phyloP scores from a whole-genome alignment of 2,113 vertebrate species.

The Erythrolamprus reginae region DNA sequence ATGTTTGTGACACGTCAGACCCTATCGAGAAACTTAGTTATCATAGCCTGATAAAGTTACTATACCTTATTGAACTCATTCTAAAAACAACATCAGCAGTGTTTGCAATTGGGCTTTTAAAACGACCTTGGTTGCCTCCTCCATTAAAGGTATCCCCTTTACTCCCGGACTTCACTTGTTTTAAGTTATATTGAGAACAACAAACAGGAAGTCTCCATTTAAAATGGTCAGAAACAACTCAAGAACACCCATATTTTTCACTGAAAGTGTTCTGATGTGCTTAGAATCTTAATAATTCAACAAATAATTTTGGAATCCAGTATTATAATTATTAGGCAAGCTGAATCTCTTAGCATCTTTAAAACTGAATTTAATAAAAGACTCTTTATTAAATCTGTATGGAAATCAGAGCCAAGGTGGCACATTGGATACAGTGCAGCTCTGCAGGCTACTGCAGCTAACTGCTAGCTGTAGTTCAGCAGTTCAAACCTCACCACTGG shows the following conservation, averaged over 20 bases:
- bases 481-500: too few relatives aligned
- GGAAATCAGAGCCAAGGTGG: too few relatives aligned
- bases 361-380: neutral
- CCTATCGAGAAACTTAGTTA: conserved; percentile 65
- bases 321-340: neutral
- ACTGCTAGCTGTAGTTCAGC: too few relatives aligned
- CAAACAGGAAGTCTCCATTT: neutral
- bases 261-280: neutral
- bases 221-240: neutral
- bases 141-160: conserved; percentile 42
- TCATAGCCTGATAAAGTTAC: conserved; percentile 64
- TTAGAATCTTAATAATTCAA: neutral
- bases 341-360: neutral
- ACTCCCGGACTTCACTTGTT: neutral
- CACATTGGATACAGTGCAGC: too few relatives aligned
- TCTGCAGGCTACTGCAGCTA: too few relatives aligned
- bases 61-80: conserved; percentile 60
- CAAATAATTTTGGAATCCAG: neutral
- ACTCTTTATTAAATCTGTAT: neutral
- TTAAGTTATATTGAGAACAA: neutral
- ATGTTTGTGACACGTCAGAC: conserved; percentile 75
- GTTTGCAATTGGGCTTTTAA: conserved; percentile 49
- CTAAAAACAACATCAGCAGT: conserved; percentile 72
- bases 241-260: neutral
- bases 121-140: conserved; percentile 57